Percentiles rank a stretch among this genome's conserved stretches.
These are phyloP conservation scores for Dendroctonus valens DNA, from an alignment of 1,140 invertebrate genomes.

Conservation along the genomic window DNA sequence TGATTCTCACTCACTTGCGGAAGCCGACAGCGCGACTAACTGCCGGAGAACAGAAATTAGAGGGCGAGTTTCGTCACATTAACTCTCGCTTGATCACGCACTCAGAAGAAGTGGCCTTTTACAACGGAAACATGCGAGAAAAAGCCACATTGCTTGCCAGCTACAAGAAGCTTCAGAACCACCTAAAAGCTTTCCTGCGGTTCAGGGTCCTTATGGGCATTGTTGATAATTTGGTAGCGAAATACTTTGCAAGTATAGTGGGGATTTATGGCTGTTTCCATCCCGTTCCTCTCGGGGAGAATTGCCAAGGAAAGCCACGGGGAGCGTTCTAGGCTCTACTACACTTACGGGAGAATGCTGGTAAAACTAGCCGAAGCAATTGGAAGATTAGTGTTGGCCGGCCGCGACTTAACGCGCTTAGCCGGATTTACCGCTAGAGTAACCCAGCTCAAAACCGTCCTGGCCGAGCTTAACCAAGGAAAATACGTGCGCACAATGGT, in stretches of 20 bases:
- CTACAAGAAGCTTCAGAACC: slow-evolving; percentile 86
- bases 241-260: slow-evolving; percentile 93
- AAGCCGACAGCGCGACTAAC: slow-evolving; percentile 87
- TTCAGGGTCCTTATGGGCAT: slow-evolving; percentile 93
- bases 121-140: slow-evolving; percentile 88
- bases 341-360: slow-evolving; percentile 95
- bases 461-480: slow-evolving; percentile 84
- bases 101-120: slow-evolving; percentile 97
- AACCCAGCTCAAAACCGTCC: slow-evolving; percentile 82
- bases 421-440: slow-evolving; percentile 93
- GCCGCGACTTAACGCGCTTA: slow-evolving; percentile 88
- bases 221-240: slow-evolving; percentile 93
- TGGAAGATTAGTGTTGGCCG: slow-evolving; percentile 88
- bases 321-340: slow-evolving; percentile 75
- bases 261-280: slow-evolving; percentile 93
- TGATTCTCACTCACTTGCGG: slow-evolving; percentile 75
- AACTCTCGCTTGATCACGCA: slow-evolving; percentile 95
- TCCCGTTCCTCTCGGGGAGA: slow-evolving; percentile 79
- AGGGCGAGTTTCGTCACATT: slow-evolving; percentile 97
- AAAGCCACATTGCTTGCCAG: slow-evolving; percentile 83
- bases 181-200: slow-evolving; percentile 85
- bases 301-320: slow-evolving; percentile 56
- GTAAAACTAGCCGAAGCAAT: slow-evolving; percentile 96
- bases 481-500: slow-evolving; percentile 89
- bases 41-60: slow-evolving; percentile 90